Conservation (phyloP, 2,888 invertebrate species). For the Pterostichus madidus region DNA sequence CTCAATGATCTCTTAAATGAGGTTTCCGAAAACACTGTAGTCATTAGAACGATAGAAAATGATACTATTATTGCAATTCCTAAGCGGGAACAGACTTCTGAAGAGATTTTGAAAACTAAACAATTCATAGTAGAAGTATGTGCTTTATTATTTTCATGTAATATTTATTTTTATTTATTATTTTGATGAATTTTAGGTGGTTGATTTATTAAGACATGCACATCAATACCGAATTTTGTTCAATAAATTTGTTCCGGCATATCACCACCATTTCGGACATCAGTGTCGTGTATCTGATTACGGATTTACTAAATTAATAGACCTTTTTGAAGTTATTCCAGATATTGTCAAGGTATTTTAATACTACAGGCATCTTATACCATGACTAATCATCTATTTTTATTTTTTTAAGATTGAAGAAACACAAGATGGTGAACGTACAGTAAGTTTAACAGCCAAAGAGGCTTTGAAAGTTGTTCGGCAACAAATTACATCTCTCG, state of each 20-base stretch:
- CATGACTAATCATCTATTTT: neutral
- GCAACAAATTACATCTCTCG: slow-evolving; percentile 81
- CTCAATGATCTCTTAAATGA: slow-evolving; percentile 88
- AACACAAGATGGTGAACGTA: slow-evolving; percentile 81
- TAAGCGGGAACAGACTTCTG: slow-evolving; percentile 89
- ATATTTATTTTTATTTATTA: neutral
- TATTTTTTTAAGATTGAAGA: slow-evolving; percentile 78
- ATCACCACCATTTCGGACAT: slow-evolving; percentile 96
- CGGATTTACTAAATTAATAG: slow-evolving; percentile 94
- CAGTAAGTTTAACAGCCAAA: slow-evolving; percentile 79
- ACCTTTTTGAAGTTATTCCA: slow-evolving; percentile 94
- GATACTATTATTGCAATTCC: slow-evolving; percentile 87
- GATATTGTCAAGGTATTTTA: slow-evolving; percentile 84
- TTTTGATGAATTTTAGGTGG: slow-evolving; percentile 74
- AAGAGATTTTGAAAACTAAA: slow-evolving; percentile 89
- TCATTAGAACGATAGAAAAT: slow-evolving; percentile 79
- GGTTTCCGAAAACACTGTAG: slow-evolving; percentile 85
- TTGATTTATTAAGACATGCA: slow-evolving; percentile 91
- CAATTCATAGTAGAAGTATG: slow-evolving; percentile 87
- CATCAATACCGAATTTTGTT: slow-evolving; percentile 93
- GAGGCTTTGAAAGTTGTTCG: slow-evolving; percentile 81
- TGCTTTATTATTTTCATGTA: neutral
- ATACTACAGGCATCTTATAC: too few species aligned
- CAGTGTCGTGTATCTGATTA: slow-evolving; percentile 96
- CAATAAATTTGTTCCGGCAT: slow-evolving; percentile 95